phyloP scores from a whole-genome alignment of 1,140 invertebrate genomes.

The Drosophila triauraria region DNA sequence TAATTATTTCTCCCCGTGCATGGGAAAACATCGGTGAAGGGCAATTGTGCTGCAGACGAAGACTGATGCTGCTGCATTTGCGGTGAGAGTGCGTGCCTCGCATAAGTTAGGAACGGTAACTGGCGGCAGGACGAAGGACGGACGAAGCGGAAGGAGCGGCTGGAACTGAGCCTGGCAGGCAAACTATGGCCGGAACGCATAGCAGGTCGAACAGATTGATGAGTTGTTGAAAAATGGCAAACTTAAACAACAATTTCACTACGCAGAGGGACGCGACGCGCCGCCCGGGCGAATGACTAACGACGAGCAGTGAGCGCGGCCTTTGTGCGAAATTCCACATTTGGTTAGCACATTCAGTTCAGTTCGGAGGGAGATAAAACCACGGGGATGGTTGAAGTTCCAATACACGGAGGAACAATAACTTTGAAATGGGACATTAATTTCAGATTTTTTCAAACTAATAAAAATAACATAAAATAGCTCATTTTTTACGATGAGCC shows the following conservation, averaged over 20 bases:
- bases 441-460: conserved; percentile 2
- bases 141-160: conserved; percentile 11
- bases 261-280: conserved; percentile 7
- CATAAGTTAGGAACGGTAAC: conserved; percentile 70
- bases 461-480: conserved; percentile 3
- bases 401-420: conserved; percentile 6
- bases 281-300: conserved; percentile 53
- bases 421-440: conserved; percentile 11
- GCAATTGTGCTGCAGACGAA: conserved; percentile 63
- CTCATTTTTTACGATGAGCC: neutral
- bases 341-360: conserved; percentile 20
- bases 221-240: conserved; percentile 83
- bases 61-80: conserved; percentile 82
- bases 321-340: conserved; percentile 28
- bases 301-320: conserved; percentile 35
- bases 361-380: neutral
- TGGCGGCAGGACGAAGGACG: conserved; percentile 32
- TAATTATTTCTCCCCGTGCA: conserved; percentile 4
- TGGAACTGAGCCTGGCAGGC: conserved; percentile 48
- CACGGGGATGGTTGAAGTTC: neutral
- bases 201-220: conserved; percentile 76
- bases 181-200: conserved; percentile 45
- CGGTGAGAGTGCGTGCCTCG: conserved; percentile 78
- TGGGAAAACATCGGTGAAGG: neutral
- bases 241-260: conserved; percentile 71